Evolutionary conservation across 2,888 invertebrate genomes (phyloP).

Genomic region (Diaprepes abbreviatus): DNA sequence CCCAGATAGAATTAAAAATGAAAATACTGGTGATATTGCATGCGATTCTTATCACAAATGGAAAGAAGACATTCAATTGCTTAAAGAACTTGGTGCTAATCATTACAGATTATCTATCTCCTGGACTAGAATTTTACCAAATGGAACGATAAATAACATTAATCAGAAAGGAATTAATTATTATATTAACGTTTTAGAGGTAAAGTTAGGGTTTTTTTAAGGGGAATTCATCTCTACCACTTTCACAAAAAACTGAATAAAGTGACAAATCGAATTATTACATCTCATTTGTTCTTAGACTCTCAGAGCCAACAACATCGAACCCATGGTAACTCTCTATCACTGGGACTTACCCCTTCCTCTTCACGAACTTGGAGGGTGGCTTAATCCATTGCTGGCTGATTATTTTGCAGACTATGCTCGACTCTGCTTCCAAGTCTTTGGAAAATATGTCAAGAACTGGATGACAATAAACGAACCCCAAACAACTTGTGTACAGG

Average conservation of each 20-base stretch:
- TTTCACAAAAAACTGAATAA: no score
- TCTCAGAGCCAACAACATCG: constrained; percentile 73
- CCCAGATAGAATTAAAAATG: constrained; percentile 34
- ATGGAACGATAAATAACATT: constrained; percentile 36
- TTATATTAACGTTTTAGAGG: constrained; percentile 36
- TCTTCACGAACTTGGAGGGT: constrained; percentile 72
- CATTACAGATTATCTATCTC: constrained; percentile 43
- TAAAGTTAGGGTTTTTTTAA: constrained; percentile 24
- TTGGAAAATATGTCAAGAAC: constrained; percentile 63
- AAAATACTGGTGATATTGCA: constrained; percentile 71
- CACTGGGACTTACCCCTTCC: constrained; percentile 64
- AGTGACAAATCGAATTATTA: no score
- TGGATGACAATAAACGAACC: constrained; percentile 74
- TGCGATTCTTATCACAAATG: constrained; percentile 78
- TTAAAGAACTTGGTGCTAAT: constrained; percentile 69
- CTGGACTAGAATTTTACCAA: constrained; percentile 42
- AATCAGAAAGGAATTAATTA: constrained; percentile 42
- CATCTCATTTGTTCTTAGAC: constrained; percentile 71
- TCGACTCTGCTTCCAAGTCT: constrained; percentile 69
- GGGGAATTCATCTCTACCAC: not conserved
- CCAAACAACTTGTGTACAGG: constrained; percentile 56
- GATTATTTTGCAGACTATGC: constrained; percentile 74
- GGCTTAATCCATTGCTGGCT: constrained; percentile 73
- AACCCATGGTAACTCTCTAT: constrained; percentile 75
- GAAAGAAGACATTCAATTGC: constrained; percentile 73